Percentiles rank a stretch among this genome's conserved stretches.
These are phyloP conservation scores for Drosophila acutilabella DNA, from an alignment of 2,888 invertebrate species.

Conservation along the genomic window DNA sequence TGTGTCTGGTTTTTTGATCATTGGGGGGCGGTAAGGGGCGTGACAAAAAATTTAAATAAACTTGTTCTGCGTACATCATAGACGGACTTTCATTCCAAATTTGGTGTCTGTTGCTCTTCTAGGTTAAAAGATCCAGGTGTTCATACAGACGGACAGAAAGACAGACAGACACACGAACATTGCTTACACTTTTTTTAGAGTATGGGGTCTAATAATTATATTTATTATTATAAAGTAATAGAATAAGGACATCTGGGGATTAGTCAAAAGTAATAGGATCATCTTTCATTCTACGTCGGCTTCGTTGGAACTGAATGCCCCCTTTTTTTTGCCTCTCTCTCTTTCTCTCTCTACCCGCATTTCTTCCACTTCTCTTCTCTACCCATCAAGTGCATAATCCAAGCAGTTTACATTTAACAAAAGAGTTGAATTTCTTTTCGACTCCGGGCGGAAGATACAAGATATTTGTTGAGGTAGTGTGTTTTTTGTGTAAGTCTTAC, in stretches of 20 bases:
- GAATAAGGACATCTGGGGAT: neutral
- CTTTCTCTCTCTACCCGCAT: neutral
- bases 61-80: no score
- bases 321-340: slow-evolving; percentile 9
- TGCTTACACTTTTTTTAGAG: no score
- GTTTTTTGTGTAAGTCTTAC: slow-evolving; percentile 43
- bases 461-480: neutral
- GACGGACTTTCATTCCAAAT: no score
- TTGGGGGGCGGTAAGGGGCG: no score
- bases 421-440: slow-evolving; percentile 37
- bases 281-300: slow-evolving; percentile 10
- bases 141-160: no score
- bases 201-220: no score
- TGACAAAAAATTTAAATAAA: no score
- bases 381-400: neutral
- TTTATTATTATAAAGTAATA: slow-evolving; percentile 1
- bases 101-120: no score
- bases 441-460: slow-evolving; percentile 34
- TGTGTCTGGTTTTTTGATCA: no score
- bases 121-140: no score
- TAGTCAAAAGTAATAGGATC: slow-evolving; percentile 14
- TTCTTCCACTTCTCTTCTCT: slow-evolving; percentile 2
- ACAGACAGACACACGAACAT: no score
- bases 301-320: slow-evolving; percentile 16
- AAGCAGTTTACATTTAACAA: neutral